These are phyloP conservation scores for Cochlearius cochlearius DNA, from an alignment of 2,113 vertebrate species.

Conservation along the genomic window DNA sequence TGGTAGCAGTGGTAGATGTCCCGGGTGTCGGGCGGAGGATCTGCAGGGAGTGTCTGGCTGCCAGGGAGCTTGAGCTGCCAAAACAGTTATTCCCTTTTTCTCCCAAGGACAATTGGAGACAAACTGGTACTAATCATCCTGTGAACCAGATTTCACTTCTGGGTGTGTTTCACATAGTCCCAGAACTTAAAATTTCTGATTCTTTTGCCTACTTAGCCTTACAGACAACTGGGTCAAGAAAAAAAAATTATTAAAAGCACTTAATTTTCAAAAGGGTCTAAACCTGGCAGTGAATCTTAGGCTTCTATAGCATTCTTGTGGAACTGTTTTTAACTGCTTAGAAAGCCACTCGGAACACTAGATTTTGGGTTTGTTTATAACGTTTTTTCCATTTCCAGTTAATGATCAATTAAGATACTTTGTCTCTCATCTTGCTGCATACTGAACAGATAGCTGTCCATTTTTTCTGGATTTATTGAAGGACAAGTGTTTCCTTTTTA, in stretches of 20 bases:
- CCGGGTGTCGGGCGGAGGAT: neutral
- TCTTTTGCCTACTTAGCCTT: neutral
- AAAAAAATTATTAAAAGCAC: neutral
- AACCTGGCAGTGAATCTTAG: neutral
- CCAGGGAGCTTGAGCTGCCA: neutral
- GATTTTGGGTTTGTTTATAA: neutral
- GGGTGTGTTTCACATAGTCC: neutral
- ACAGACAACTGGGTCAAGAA: neutral
- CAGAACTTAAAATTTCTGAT: neutral
- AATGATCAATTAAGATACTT: neutral
- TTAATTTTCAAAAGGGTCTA: neutral
- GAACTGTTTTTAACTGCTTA: neutral
- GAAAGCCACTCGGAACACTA: neutral
- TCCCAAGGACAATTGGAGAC: neutral
- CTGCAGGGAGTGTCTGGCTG: neutral
- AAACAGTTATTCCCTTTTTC: neutral
- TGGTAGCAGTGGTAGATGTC: neutral
- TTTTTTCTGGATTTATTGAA: neutral
- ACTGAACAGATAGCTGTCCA: accelerated
- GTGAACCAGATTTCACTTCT: neutral
- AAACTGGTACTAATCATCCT: neutral
- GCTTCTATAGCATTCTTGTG: neutral
- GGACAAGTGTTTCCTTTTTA: neutral
- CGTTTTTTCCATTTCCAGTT: neutral
- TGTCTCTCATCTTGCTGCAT: neutral